Evolutionary conservation across 2,888 invertebrate species (phyloP).

Genomic region (Sinotaia quadrata): DNA sequence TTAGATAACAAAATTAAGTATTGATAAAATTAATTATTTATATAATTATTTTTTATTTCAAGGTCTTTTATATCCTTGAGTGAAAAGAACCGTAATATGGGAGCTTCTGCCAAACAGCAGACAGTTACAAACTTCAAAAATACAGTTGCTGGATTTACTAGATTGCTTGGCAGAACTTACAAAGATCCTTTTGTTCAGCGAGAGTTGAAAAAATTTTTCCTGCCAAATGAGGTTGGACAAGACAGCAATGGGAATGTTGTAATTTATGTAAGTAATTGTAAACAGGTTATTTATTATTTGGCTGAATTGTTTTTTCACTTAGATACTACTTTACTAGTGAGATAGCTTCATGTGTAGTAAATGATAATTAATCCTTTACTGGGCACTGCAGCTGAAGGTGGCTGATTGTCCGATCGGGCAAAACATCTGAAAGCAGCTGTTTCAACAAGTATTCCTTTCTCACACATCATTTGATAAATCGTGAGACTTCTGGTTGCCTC

Average conservation of each 20-base stretch:
- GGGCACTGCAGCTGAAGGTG: too few species aligned
- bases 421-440: too few species aligned
- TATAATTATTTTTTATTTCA: constrained; percentile 62
- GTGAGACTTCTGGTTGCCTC: too few species aligned
- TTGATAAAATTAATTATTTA: neutral
- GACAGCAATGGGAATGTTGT: constrained; percentile 86
- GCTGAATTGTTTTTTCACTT: too few species aligned
- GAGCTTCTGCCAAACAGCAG: constrained; percentile 97
- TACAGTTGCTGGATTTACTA: constrained; percentile 94
- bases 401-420: too few species aligned
- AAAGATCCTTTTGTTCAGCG: constrained; percentile 87
- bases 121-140: constrained; percentile 97
- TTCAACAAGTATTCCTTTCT: too few species aligned
- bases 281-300: neutral
- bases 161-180: constrained; percentile 90
- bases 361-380: too few species aligned
- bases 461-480: too few species aligned
- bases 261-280: constrained; percentile 79
- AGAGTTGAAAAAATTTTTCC: constrained; percentile 79
- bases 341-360: too few species aligned
- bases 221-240: constrained; percentile 86
- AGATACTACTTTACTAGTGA: too few species aligned
- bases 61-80: constrained; percentile 97
- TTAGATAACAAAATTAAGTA: neutral
- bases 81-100: constrained; percentile 91